Evolutionary conservation across 2,797 vertebrate species (phyloP).

Genomic region (Nannoperca obscura): DNA sequence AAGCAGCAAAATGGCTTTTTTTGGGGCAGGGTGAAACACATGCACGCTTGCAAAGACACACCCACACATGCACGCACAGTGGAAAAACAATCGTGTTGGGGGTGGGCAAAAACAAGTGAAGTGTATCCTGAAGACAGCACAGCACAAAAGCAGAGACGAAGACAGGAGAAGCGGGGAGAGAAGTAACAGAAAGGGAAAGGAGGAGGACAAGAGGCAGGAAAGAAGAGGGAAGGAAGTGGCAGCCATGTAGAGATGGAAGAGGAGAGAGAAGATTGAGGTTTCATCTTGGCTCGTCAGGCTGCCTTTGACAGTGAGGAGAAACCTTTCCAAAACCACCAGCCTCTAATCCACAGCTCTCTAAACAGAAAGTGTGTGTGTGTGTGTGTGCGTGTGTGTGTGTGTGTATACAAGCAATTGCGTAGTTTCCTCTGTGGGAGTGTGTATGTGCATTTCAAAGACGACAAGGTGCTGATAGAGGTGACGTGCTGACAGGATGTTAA

Average conservation of each 20-base stretch:
- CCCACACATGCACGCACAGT: constrained; percentile 1
- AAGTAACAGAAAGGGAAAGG: background rate
- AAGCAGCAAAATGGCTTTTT: constrained; percentile 32
- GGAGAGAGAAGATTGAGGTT: constrained; percentile 20
- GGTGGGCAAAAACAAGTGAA: constrained; percentile 29
- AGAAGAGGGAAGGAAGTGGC: constrained; percentile 14
- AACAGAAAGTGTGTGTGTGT: constrained; percentile 7
- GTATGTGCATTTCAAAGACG: constrained; percentile 21
- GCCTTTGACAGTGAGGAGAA: constrained; percentile 14
- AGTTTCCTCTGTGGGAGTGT: constrained; percentile 11
- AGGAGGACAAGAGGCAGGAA: background rate
- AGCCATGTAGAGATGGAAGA: constrained; percentile 8
- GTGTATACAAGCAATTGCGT: background rate
- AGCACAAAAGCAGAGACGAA: background rate
- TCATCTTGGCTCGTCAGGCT: constrained; percentile 39
- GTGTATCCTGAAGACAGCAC: constrained; percentile 26
- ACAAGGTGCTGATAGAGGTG: constrained; percentile 23
- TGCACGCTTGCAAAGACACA: background rate
- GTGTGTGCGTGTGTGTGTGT: constrained; percentile 7
- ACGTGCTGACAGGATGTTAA: constrained; percentile 32
- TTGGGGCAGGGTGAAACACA: background rate
- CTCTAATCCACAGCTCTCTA: constrained; percentile 32
- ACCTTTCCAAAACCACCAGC: constrained; percentile 32
- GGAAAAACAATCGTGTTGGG: constrained; percentile 8
- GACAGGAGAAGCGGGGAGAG: background rate